Conservation (phyloP, 2,797 vertebrate species). For the Simalia tracyae region DNA sequence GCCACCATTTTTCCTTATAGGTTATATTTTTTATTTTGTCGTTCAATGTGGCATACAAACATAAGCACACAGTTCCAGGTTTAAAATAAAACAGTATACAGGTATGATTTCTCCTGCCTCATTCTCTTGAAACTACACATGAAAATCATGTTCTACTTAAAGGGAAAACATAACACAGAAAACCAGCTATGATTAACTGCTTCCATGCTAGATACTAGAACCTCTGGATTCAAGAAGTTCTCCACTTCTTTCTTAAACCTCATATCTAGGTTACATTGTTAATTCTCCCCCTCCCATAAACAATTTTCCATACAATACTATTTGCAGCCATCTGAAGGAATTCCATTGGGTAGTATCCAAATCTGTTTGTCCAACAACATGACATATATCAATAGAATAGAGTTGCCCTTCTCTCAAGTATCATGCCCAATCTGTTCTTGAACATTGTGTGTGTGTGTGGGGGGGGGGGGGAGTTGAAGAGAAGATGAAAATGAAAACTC, state of each 20-base stretch:
- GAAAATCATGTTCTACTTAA: background rate
- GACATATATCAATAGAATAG: background rate
- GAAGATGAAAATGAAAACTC: background rate
- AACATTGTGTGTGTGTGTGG: background rate
- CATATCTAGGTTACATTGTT: background rate
- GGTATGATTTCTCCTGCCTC: background rate
- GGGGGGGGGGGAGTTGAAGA: background rate
- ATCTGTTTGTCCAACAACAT: background rate
- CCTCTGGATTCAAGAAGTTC: background rate
- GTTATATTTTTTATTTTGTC: background rate
- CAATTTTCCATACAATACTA: background rate
- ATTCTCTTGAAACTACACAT: background rate
- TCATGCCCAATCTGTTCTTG: background rate
- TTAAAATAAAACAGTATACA: background rate
- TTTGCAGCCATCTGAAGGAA: background rate
- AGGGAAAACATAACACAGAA: background rate
- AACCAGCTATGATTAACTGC: background rate
- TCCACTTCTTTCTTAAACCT: background rate
- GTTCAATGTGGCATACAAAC: background rate
- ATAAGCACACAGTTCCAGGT: background rate
- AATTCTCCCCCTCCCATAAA: background rate
- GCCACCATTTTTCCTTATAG: too few relatives aligned
- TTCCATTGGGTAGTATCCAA: background rate
- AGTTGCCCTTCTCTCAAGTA: background rate
- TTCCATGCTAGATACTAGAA: background rate